Conservation (phyloP, 1,140 invertebrate species). For the Trichonephila clavata region DNA sequence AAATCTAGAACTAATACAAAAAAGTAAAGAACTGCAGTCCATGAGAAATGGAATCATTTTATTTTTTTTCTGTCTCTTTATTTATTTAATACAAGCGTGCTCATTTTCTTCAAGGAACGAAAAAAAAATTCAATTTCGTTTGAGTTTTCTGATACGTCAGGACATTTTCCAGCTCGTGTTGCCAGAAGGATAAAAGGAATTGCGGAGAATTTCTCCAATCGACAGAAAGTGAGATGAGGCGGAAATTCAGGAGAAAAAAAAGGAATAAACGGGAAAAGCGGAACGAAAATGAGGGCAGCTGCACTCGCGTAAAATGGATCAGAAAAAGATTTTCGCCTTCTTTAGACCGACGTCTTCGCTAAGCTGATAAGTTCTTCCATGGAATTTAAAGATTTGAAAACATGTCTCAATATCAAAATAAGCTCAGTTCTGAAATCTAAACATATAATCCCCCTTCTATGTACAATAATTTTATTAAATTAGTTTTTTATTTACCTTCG, state of each 20-base stretch:
- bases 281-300: neutral
- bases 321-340: neutral
- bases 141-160: conserved; percentile 15
- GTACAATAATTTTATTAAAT: too few relatives aligned
- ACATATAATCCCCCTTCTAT: too few relatives aligned
- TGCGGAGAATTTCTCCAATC: neutral
- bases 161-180: neutral
- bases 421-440: too few relatives aligned
- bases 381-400: neutral
- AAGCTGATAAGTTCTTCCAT: neutral
- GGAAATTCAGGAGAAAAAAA: neutral
- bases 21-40: neutral
- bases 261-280: neutral
- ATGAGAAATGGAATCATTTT: conserved; percentile 16
- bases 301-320: neutral
- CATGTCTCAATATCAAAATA: neutral
- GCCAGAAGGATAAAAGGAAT: neutral
- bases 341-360: neutral
- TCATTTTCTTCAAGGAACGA: neutral
- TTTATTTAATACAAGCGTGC: conserved; percentile 13
- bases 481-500: too few relatives aligned
- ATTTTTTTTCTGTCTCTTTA: neutral
- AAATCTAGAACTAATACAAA: neutral
- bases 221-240: conserved; percentile 4
- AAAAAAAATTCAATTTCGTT: neutral